Conservation (phyloP, 2,888 invertebrate genomes). For the Polydrusus pterygomalis region DNA sequence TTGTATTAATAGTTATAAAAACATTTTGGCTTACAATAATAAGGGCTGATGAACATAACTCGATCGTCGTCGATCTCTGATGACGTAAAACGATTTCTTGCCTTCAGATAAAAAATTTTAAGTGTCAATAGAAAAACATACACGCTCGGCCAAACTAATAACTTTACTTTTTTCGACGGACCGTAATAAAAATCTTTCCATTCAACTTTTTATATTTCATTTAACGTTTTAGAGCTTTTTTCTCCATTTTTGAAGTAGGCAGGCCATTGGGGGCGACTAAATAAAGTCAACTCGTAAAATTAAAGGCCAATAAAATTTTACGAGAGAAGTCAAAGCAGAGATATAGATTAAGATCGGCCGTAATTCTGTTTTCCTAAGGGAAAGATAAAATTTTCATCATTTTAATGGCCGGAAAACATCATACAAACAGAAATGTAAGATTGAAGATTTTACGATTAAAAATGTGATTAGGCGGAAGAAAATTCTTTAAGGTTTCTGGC, state of each 20-base stretch:
- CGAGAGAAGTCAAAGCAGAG: slow-evolving; percentile 1
- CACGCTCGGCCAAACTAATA: background rate
- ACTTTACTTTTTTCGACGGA: background rate
- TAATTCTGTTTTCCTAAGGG: slow-evolving; percentile 17
- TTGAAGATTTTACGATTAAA: slow-evolving; percentile 9
- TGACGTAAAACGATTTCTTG: too few relatives aligned
- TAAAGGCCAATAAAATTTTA: slow-evolving; percentile 29
- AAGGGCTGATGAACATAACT: too few relatives aligned
- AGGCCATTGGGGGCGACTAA: background rate
- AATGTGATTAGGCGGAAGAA: background rate
- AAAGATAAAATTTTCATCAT: slow-evolving; percentile 17
- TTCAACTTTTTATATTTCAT: slow-evolving; percentile 10
- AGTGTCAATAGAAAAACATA: too few relatives aligned
- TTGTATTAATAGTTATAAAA: too few relatives aligned
- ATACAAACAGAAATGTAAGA: slow-evolving; percentile 10
- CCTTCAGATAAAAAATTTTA: too few relatives aligned
- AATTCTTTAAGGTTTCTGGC: too few relatives aligned
- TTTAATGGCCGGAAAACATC: slow-evolving; percentile 17
- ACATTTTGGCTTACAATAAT: too few relatives aligned
- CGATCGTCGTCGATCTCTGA: too few relatives aligned
- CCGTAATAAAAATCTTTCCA: slow-evolving; percentile 5
- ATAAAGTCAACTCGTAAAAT: slow-evolving; percentile 17
- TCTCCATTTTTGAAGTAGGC: slow-evolving; percentile 9
- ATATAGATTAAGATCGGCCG: slow-evolving; percentile 23
- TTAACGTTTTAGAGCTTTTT: slow-evolving; percentile 7